These are phyloP conservation scores for Vanessa atalanta DNA, from an alignment of 1,140 invertebrate genomes.

Conservation along the genomic window DNA sequence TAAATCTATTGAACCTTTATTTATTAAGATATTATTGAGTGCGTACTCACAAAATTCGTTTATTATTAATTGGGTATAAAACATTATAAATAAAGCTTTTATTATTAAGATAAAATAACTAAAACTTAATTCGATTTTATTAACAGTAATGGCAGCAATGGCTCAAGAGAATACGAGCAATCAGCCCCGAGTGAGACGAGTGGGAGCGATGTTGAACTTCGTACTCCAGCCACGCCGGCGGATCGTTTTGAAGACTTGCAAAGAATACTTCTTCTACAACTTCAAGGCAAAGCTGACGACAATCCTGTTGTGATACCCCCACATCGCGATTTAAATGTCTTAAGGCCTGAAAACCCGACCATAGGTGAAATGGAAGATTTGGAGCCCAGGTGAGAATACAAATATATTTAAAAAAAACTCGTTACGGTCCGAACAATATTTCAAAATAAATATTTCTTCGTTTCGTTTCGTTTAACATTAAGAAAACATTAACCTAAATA, in stretches of 20 bases:
- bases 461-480: constrained; percentile 4
- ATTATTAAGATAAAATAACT: not conserved
- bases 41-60: constrained; percentile 6
- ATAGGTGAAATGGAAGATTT: constrained; percentile 84
- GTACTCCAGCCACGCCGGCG: constrained; percentile 57
- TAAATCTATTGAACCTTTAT: constrained; percentile 27
- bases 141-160: constrained; percentile 65
- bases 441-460: not conserved
- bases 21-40: constrained; percentile 21
- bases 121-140: constrained; percentile 20
- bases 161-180: constrained; percentile 70
- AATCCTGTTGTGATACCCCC: constrained; percentile 82
- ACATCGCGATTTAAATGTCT: constrained; percentile 77
- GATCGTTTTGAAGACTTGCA: constrained; percentile 76
- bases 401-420: not conserved
- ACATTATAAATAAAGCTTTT: not conserved
- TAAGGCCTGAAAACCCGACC: constrained; percentile 82
- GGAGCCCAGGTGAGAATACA: constrained; percentile 79
- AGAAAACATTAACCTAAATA: constrained; percentile 15
- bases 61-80: constrained; percentile 10
- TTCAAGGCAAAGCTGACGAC: constrained; percentile 60
- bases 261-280: constrained; percentile 62
- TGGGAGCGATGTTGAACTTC: constrained; percentile 58
- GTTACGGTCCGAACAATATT: not conserved
- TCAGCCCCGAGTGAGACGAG: constrained; percentile 68